phyloP scores from a whole-genome alignment of 92 coral and sea anemone genomes.

The Parazoanthus swiftii region DNA sequence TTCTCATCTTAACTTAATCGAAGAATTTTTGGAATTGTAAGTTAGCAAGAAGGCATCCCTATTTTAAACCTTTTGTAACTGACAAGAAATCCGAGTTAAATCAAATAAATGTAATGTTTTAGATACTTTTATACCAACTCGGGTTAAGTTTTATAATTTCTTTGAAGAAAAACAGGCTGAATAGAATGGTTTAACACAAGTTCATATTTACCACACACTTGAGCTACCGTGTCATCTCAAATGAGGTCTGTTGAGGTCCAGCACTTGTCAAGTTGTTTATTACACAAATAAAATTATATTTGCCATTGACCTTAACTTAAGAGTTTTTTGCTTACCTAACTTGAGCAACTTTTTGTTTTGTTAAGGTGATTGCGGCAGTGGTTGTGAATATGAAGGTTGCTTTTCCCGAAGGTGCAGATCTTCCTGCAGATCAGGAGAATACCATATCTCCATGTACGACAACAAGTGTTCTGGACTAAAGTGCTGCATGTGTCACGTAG shows the following conservation, averaged over 20 bases:
- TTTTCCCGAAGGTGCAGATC: slow-evolving; percentile 26
- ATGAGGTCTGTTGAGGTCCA: too few species aligned
- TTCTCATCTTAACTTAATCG: too few species aligned
- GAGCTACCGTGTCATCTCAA: too few species aligned
- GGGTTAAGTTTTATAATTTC: too few species aligned
- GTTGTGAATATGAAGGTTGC: background rate
- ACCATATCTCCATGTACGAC: background rate
- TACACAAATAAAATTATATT: background rate
- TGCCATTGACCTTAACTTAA: background rate
- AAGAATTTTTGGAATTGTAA: background rate
- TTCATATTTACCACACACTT: too few species aligned
- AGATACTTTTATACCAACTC: too few species aligned
- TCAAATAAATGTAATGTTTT: too few species aligned
- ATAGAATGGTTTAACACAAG: too few species aligned
- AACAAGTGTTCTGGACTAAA: background rate
- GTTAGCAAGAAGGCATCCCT: background rate
- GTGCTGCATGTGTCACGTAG: slow-evolving; percentile 28
- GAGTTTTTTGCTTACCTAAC: too few species aligned
- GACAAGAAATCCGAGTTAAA: background rate
- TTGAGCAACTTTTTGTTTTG: background rate
- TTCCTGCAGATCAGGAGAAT: background rate
- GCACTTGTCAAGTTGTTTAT: background rate
- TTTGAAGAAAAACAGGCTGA: too few species aligned
- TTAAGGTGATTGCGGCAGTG: slow-evolving; percentile 1
- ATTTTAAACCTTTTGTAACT: background rate